Conservation (phyloP, 2,888 invertebrate genomes). For the Drosophila macrothrix region DNA sequence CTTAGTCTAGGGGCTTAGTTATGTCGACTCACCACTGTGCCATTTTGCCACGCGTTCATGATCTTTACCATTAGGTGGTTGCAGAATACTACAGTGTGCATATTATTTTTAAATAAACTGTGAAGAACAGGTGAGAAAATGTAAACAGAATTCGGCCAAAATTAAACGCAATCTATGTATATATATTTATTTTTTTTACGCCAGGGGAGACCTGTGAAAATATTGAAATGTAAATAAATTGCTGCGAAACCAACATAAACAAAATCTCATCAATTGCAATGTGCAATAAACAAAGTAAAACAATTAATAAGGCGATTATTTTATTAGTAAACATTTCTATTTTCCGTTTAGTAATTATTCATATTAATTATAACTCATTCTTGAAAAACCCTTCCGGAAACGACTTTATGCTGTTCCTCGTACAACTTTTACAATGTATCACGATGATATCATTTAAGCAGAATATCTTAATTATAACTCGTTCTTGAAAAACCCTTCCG, state of each 20-base stretch:
- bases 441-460: background rate
- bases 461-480: background rate
- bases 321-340: background rate
- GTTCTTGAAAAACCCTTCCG: background rate
- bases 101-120: constrained; percentile 42
- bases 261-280: background rate
- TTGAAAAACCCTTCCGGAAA: background rate
- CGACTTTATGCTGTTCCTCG: background rate
- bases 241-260: background rate
- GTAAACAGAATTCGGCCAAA: constrained; percentile 22
- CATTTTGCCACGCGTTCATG: constrained; percentile 20
- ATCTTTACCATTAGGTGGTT: constrained; percentile 9
- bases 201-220: background rate
- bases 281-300: background rate
- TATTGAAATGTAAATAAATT: constrained; percentile 27
- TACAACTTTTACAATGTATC: background rate
- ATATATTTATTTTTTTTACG: background rate
- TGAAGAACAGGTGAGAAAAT: constrained; percentile 11
- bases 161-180: constrained; percentile 13
- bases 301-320: constrained; percentile 1
- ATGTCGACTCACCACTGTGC: constrained; percentile 12
- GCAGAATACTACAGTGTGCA: background rate
- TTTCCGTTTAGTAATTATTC: background rate
- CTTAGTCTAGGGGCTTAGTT: background rate
- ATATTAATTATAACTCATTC: background rate